Evolutionary conservation across 2,797 vertebrate genomes (phyloP).

Genomic region (Coranthus polyacanthus): DNA sequence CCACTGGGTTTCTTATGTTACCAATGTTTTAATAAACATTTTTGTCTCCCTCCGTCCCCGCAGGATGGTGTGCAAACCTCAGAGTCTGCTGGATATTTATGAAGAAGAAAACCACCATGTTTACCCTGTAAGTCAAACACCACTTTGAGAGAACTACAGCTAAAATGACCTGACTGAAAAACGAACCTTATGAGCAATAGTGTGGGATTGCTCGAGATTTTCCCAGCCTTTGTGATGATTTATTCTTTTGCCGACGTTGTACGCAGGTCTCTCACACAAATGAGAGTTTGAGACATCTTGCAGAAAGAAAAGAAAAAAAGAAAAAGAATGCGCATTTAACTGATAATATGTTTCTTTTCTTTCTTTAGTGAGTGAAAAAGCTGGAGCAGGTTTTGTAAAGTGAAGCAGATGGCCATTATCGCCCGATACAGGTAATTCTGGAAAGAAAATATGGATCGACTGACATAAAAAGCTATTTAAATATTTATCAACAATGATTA

Average conservation of each 20-base stretch:
- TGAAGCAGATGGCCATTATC: not conserved
- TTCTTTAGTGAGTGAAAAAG: not conserved
- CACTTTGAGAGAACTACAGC: not conserved
- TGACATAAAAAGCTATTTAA: not conserved
- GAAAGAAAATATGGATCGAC: not conserved
- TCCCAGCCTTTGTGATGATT: not conserved
- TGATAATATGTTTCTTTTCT: not conserved
- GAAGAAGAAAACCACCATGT: conserved; percentile 41
- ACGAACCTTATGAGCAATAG: not conserved
- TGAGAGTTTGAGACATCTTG: not conserved
- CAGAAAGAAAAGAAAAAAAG: too few species aligned
- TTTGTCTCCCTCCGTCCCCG: conserved; percentile 13
- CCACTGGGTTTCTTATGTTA: not conserved
- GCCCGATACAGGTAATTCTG: conserved; percentile 43
- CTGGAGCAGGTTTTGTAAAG: not conserved
- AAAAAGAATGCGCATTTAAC: not conserved
- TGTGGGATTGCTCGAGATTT: not conserved
- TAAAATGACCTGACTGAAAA: too few species aligned
- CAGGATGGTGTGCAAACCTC: conserved; percentile 18
- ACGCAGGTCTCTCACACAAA: not conserved
- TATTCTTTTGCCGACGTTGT: not conserved
- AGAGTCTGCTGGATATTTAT: not conserved
- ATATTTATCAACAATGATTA: not conserved
- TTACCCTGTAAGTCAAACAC: conserved; percentile 15
- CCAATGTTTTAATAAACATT: not conserved